Conservation (phyloP, 2,888 invertebrate genomes). For the Drosophila paramelanica region DNA sequence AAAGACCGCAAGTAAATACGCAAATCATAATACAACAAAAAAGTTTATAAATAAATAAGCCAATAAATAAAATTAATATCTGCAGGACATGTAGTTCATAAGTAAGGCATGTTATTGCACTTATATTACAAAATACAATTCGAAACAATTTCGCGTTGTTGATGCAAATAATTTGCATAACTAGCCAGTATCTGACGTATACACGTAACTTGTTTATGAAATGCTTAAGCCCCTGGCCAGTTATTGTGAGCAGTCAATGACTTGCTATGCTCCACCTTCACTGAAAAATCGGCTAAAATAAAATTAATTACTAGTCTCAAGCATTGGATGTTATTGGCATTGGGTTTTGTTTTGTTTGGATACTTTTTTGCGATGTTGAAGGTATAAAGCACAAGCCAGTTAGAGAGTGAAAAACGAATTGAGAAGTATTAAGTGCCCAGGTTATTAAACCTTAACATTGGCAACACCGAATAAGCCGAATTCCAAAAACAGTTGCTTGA, state of each 20-base stretch:
- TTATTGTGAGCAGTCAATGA: slow-evolving; percentile 58
- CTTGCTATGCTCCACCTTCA: slow-evolving; percentile 50
- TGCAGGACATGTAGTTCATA: not conserved
- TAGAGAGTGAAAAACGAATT: slow-evolving; percentile 33
- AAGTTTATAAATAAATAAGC: not conserved
- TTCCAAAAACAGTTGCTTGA: slow-evolving; percentile 28
- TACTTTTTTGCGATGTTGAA: slow-evolving; percentile 5
- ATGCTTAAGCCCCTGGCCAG: slow-evolving; percentile 18
- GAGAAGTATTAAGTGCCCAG: slow-evolving; percentile 40
- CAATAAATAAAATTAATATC: not conserved
- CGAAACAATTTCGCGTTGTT: slow-evolving; percentile 7
- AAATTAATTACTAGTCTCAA: slow-evolving; percentile 58
- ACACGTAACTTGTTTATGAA: slow-evolving; percentile 17
- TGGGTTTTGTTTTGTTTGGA: slow-evolving; percentile 5
- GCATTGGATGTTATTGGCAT: slow-evolving; percentile 14
- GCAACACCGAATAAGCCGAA: slow-evolving; percentile 24
- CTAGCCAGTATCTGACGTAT: slow-evolving; percentile 26
- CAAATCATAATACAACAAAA: not conserved
- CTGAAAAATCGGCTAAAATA: slow-evolving; percentile 27
- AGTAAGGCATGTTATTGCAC: not conserved
- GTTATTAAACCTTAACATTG: slow-evolving; percentile 66
- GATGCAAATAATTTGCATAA: slow-evolving; percentile 32
- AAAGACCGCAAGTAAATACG: not conserved
- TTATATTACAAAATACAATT: slow-evolving; percentile 15
- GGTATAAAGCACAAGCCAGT: slow-evolving; percentile 38